Evolutionary conservation across 2,113 vertebrate species (phyloP).

Genomic region (Meles meles): DNA sequence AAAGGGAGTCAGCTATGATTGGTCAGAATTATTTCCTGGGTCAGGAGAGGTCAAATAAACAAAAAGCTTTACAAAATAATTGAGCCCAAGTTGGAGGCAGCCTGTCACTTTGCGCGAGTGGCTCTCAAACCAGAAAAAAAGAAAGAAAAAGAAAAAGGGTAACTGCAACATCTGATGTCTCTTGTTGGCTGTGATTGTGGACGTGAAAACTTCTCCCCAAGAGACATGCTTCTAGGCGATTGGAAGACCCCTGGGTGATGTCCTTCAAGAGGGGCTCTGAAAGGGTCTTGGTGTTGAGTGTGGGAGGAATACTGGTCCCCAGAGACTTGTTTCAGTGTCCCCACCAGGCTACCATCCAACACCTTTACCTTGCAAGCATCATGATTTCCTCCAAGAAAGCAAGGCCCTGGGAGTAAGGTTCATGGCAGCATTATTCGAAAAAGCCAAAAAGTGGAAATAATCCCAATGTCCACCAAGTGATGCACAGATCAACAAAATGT

Average conservation of each 20-base stretch:
- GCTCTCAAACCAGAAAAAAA: neutral
- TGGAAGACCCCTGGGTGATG: neutral
- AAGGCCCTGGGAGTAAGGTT: neutral
- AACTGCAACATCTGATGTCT: neutral
- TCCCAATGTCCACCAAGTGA: neutral
- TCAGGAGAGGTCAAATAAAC: slow-evolving; percentile 5
- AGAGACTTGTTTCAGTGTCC: neutral
- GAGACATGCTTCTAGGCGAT: neutral
- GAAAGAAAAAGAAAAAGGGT: neutral
- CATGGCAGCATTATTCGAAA: neutral
- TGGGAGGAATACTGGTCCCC: too few species aligned
- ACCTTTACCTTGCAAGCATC: neutral
- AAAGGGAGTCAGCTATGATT: slow-evolving; percentile 37
- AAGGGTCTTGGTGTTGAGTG: neutral
- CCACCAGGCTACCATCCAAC: neutral
- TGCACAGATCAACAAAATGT: neutral
- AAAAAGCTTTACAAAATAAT: slow-evolving; percentile 34
- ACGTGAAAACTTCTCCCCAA: neutral
- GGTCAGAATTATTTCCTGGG: slow-evolving; percentile 46
- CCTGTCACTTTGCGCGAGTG: neutral
- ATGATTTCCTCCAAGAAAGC: neutral
- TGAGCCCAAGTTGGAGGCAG: neutral
- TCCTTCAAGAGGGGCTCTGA: neutral
- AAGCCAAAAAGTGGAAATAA: neutral
- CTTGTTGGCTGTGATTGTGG: neutral